Base-by-base conservation (phyloP, 1,140 invertebrate genomes). In the Drosophila tsacasi region DNA sequence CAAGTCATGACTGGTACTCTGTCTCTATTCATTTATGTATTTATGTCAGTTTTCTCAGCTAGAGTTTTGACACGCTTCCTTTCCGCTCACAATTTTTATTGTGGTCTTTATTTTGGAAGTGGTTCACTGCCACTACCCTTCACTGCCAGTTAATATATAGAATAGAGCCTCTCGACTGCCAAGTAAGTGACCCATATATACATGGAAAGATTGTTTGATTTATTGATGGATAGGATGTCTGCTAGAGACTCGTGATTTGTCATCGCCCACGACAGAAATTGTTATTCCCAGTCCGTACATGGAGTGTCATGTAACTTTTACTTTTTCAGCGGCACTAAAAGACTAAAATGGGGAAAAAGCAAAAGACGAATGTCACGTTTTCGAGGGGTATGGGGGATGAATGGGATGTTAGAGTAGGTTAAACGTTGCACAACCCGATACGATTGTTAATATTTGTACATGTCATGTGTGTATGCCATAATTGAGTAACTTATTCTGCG, bases 221-320 rank as follows among this genome's bases (percentile, higher is more conserved):
- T 65, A 65, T 76, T 66, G 54, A 58, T 73, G 35, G 44, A 47
- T 57, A 25, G 52, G 52, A 55, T 55, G 52, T 17, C 52, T 27
- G 15, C 23, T n/a, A 27, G 32, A 17, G 42, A 62, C 57, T 64
- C 61, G 71, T 61, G 47, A 76, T 59, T 66, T 63, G 58, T 61
- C 54, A 58, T 80, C 71, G 60, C 62, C 72, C 69, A 71, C 69
- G 40, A 72, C 68, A 76, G 17, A 77, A 68, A 77, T 77, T 82
- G 64, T 74, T 66, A 77, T 79, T 76, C 47, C 58, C 58, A 17
- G 30, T 54, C 30, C 63, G 49, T 64, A 76, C 54, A 71, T 47
- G 67, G 75, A 68, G 55, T 52, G 84, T 87, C 84, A 84, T 87
- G 77, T 87, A 89, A 87, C 84, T 87, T 84, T 87, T 87, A 87